Percentiles rank a stretch among this genome's conserved stretches.
Conservation (phyloP, 2,113 vertebrate genomes). For the Genyomyrus donnyi region DNA sequence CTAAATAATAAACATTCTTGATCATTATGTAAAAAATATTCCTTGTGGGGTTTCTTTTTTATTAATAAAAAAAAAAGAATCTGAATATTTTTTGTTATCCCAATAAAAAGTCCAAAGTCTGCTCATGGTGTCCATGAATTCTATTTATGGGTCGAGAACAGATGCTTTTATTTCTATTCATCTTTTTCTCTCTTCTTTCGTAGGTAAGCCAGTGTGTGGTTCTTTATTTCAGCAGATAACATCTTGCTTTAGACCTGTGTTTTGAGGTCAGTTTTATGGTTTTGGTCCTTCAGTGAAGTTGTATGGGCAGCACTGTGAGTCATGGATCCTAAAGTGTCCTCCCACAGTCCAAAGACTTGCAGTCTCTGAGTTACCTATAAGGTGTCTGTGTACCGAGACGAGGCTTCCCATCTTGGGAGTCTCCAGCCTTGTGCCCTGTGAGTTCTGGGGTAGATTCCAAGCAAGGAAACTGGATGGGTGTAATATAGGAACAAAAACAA, state of each 20-base stretch:
- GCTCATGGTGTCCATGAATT: constrained; percentile 1
- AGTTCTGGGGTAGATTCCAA: background rate
- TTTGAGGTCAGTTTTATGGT: background rate
- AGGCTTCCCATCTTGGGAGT: background rate
- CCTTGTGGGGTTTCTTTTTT: constrained; percentile 62
- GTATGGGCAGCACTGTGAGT: background rate
- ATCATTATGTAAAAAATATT: constrained; percentile 92
- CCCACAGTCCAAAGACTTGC: background rate
- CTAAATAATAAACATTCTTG: constrained; percentile 87
- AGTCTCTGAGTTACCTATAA: background rate
- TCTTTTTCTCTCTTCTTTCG: background rate
- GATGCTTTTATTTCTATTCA: background rate
- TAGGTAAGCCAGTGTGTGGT: background rate
- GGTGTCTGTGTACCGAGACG: background rate
- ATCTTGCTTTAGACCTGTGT: background rate
- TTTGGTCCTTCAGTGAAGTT: background rate
- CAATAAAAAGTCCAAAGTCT: constrained; percentile 6
- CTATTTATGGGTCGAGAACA: background rate
- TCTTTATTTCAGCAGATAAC: background rate
- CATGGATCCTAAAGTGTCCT: background rate
- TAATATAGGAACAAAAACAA: background rate
- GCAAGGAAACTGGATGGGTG: background rate
- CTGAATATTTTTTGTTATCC: constrained; percentile 26
- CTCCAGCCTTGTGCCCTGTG: background rate
- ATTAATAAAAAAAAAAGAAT: constrained; percentile 51